A percentile compares a stretch with the other conserved stretches of the same genome.
Conservation (phyloP, 2,888 invertebrate genomes). For the Agonopterix alstromeriana region DNA sequence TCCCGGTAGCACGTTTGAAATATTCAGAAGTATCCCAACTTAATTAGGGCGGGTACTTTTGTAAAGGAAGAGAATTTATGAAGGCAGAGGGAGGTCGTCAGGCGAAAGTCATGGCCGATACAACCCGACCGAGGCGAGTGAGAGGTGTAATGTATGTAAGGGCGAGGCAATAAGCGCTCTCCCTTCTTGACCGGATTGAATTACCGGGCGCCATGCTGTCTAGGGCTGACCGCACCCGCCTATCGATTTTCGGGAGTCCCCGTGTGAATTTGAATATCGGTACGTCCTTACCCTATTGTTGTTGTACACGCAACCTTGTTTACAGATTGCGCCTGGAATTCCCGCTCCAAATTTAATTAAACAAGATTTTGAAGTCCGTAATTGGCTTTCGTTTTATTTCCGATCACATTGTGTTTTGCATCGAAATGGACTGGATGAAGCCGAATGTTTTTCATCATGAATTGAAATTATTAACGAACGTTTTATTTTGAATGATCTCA, state of each 20-base stretch:
- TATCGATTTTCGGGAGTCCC: constrained; percentile 40
- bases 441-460: no score
- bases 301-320: constrained; percentile 20
- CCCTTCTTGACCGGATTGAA: constrained; percentile 55
- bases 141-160: constrained; percentile 51
- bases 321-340: constrained; percentile 5
- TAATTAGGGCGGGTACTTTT: constrained; percentile 55
- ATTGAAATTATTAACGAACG: no score
- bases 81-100: constrained; percentile 33
- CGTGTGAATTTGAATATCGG: constrained; percentile 14
- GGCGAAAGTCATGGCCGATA: constrained; percentile 44
- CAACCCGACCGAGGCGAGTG: constrained; percentile 35
- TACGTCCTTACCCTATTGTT: constrained; percentile 12
- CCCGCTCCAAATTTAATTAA: constrained; percentile 8
- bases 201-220: constrained; percentile 52
- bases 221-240: constrained; percentile 42
- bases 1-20: constrained; percentile 32
- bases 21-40: constrained; percentile 53
- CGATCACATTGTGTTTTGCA: no score
- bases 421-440: no score
- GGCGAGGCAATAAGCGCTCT: constrained; percentile 42
- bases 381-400: constrained; percentile 1
- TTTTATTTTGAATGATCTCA: no score
- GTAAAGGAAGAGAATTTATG: constrained; percentile 45
- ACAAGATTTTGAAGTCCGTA: neutral